Evolutionary conservation across 2,797 vertebrate species (phyloP).

Genomic region (Vipera ursinii): DNA sequence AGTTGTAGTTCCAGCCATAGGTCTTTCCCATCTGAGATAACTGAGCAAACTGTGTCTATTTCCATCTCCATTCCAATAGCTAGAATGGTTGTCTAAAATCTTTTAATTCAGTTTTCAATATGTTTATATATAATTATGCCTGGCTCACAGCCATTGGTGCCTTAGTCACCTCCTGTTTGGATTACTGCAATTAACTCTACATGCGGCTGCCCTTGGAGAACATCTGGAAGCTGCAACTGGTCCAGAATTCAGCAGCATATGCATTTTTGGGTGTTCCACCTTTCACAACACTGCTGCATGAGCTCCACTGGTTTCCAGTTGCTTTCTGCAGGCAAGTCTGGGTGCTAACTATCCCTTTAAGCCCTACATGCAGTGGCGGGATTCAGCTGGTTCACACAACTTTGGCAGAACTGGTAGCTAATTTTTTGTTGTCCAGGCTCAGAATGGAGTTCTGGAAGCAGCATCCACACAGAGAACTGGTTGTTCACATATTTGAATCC

Average conservation of each 20-base stretch:
- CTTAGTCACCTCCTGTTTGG: not conserved
- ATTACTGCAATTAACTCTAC: not conserved
- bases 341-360: not conserved
- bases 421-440: too few species aligned
- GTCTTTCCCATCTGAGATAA: not conserved
- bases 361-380: too few species aligned
- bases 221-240: not conserved
- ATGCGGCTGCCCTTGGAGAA: not conserved
- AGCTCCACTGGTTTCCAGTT: not conserved
- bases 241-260: not conserved
- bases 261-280: not conserved
- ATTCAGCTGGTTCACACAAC: too few species aligned
- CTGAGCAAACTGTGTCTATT: not conserved
- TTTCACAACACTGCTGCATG: not conserved
- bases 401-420: too few species aligned
- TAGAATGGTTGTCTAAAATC: not conserved
- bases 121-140: not conserved
- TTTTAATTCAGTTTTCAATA: not conserved
- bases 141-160: not conserved
- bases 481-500: too few species aligned
- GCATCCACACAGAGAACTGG: too few species aligned
- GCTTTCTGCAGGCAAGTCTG: not conserved
- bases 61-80: not conserved
- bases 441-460: too few species aligned
- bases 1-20: not conserved